Evolutionary conservation across 2,888 invertebrate genomes (phyloP), one percentile per base, ranked within the genome.

Genomic region (Aspidiotus rigidus): DNA sequence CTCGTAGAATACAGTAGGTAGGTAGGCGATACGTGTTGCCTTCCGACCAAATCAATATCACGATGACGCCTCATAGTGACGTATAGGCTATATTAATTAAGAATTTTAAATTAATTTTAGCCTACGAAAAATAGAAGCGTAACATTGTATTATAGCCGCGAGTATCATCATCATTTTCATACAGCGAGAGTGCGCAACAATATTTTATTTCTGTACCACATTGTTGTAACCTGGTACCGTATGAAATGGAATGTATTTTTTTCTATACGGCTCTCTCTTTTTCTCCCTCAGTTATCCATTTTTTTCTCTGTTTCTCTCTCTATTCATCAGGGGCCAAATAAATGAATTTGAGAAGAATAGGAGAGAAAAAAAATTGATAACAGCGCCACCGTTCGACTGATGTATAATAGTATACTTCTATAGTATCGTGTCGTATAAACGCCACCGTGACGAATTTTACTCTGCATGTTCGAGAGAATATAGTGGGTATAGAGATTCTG

Each of bases 381-480:
- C 67, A 67, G 67, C 67, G 67, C 67, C 67, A 67, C 67, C 39
- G 42, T 53, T 57, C 28, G 40, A 67, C 59, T 42, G 17, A 42
- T 44, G 56, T 66, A 28, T 28, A 28, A 28, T 28, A 28, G 28
- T 28, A 28, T 3, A 28, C 28, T 28, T 28, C 28, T 28, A 28
- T 28, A 28, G 28, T 5, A 28, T 28, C 5, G 28, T 28, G 28
- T 28, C 28, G 28, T 28, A 60, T 67, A 67, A 67, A 67, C 67
- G 67, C 67, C 67, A 67, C 67, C 67, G 67, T 67, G 60, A 67
- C 67, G 67, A 67, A 67, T 67, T 28, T 67, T 49, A 67, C 67
- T 67, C 57, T 39, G 53, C 67, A 28, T 28, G 28, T 28, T 28
- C 28, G 28, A 28, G 28, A 28, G 28, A 49, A 67, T 59, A 28